Percentiles rank a stretch among this genome's conserved stretches.
These are phyloP conservation scores for Patella caerulea DNA, from an alignment of 2,888 invertebrate species.

Conservation along the genomic window DNA sequence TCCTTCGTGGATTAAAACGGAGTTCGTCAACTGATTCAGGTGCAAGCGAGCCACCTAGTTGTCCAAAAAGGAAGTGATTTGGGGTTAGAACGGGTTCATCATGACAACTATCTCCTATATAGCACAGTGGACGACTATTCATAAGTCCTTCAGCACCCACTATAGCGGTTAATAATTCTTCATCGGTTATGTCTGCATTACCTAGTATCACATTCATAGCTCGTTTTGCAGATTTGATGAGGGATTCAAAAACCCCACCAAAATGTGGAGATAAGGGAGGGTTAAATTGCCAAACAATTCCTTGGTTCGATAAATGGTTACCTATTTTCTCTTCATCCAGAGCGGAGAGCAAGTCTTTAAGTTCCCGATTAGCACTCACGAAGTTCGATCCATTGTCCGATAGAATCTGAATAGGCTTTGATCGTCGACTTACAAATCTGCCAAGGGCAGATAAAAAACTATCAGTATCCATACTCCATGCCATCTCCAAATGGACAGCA, in stretches of 20 bases:
- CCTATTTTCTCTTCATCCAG: slow-evolving; percentile 27
- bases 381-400: slow-evolving; percentile 22
- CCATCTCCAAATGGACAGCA: slow-evolving; percentile 25
- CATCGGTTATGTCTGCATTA: slow-evolving; percentile 37
- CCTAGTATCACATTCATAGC: slow-evolving; percentile 37
- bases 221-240: slow-evolving; percentile 38
- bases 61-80: neutral
- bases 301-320: slow-evolving; percentile 16
- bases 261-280: slow-evolving; percentile 41
- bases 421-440: slow-evolving; percentile 6
- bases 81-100: neutral
- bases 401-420: slow-evolving; percentile 14
- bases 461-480: slow-evolving; percentile 13
- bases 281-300: slow-evolving; percentile 36
- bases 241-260: slow-evolving; percentile 38
- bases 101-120: neutral
- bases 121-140: neutral
- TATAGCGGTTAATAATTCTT: slow-evolving; percentile 35
- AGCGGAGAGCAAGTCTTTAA: slow-evolving; percentile 15
- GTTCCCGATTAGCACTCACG: slow-evolving; percentile 17
- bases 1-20: neutral
- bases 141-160: neutral
- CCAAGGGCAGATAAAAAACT: slow-evolving; percentile 20
- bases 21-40: neutral
- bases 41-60: neutral